Base-by-base conservation (phyloP, 1,140 invertebrate species). In the Heliconius congener region DNA sequence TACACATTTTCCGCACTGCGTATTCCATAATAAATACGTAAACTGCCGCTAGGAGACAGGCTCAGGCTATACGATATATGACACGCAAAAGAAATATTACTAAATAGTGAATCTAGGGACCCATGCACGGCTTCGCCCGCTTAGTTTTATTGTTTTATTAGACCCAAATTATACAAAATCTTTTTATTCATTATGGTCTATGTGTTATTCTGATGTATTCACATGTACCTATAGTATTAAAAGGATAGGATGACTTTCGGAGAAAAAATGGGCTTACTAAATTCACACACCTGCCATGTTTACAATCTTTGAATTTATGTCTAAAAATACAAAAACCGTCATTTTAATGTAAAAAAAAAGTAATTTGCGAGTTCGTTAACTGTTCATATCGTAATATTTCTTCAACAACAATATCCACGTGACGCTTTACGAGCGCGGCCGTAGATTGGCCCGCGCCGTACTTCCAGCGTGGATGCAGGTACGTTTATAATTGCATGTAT, bases 1-100 rank as follows among this genome's bases (percentile, higher is more conserved):
- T 66, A 66, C 60, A 66, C 60, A 66, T 66, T 66, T 66, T 66
- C 60, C 60, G 60, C 60, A 66, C 60, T 66, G 27, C 60, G 60
- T 66, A 66, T 30, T 66, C 30, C 60, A 66, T 66, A 66, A 13
- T 66, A 30, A 66, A 66, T 30, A 27, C 60, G 60, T 66, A 30
- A 27, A 66, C 23, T 66, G 30, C 27, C 23, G 13, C 8, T 57
- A 46, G 42, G 13, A 46, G 42, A 46, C 9, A 23, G 19, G 55
- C 8, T 11, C 0, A 2, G 52, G 6, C 52, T 55, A 55, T 2
- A n/a, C 19, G 18, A n/a, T 55, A n/a, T n/a, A n/a, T 55, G 52
- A 46, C 4, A 46, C 50, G 18, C 4, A 18, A 50, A 18, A 16
- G 46, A 50, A 50, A 50, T 50, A 18, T 50, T 16, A 13, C 11